Base-by-base conservation (phyloP, 2,113 vertebrate genomes). In the Tinamus guttatus region DNA sequence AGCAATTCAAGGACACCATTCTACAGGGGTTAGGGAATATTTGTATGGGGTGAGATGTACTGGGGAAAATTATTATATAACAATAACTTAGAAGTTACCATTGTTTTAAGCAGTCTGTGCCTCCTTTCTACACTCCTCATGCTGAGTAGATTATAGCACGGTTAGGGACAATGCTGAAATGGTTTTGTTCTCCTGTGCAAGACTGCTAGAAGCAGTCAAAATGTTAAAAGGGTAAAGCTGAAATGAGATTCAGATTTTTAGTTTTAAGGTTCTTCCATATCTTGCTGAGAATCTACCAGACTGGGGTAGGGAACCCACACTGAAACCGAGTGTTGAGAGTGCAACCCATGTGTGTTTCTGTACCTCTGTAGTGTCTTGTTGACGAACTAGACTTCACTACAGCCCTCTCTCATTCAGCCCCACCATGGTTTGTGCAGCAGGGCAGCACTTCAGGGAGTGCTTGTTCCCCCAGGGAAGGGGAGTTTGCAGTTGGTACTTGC, bases 401-500 rank as follows among this genome's bases (percentile, higher is more conserved):
- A 3, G 6, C 54, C 12, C 10, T 19, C 74, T 85, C 38, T 38
- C 49, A 28, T 3, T 11, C 7, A 25, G 4, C 7, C 65, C 17
- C 11, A 32, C 13, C 3, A 10, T 38, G 9, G 62, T 71, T 86
- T 60, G 58, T 81, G 52, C 49, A 38, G 43, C 38, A 79, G 65
- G 41, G 19, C 41, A 68, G 17, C 0, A 7, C 87, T 58, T 24
- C 1, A 4, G 4, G 12, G 41, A 5, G 5, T 30, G 38, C 21
- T 7, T 32, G 45, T 36, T 58, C 38, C 69, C n/a, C 20, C 47
- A 25, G 62, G 8, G 15, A 85, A 65, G 45, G 11, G 28, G 20
- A 93, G 74, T 69, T 62, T 22, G 12, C 5, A 14, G 49, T 81
- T 84, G 18, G 27, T 51, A n/a, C 13, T 32, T 70, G 30, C 1